These are phyloP conservation scores for Mus caroli DNA, from an alignment of 2,797 vertebrate species.

Conservation along the genomic window DNA sequence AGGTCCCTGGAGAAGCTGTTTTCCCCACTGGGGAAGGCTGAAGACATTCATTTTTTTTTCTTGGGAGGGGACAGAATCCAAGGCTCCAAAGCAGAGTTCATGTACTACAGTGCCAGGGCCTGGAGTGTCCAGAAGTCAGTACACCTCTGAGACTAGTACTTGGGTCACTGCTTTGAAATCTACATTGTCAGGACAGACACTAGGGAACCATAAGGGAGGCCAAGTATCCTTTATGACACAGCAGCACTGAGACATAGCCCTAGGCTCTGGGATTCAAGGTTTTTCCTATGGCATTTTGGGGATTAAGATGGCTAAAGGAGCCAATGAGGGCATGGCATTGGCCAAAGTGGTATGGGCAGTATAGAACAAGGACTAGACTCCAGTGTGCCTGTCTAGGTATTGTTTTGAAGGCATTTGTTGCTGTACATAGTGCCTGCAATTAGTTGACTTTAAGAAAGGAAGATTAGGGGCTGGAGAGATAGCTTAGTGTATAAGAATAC, in stretches of 20 bases:
- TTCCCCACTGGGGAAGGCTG: background rate
- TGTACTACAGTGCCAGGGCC: background rate
- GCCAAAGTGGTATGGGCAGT: background rate
- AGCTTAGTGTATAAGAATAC: background rate
- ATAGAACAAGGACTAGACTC: background rate
- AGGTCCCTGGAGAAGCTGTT: background rate
- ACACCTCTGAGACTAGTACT: slow-evolving; percentile 14
- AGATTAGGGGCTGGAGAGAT: background rate
- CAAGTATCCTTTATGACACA: background rate
- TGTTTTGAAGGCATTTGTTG: slow-evolving; percentile 2
- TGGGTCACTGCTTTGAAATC: slow-evolving; percentile 41
- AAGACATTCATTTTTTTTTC: background rate
- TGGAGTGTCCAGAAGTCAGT: background rate
- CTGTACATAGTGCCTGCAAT: background rate
- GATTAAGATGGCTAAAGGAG: slow-evolving; percentile 80
- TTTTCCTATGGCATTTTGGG: slow-evolving; percentile 81
- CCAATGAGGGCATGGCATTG: background rate
- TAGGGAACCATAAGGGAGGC: background rate
- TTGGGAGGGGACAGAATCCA: background rate
- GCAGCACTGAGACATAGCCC: too few species aligned
- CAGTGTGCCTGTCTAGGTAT: background rate
- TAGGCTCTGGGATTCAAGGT: slow-evolving; percentile 68
- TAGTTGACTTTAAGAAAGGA: background rate
- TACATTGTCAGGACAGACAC: background rate
- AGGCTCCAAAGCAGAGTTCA: background rate